A percentile compares a stretch with the other conserved stretches of the same genome.
Conservation (phyloP, 1,140 invertebrate species). For the Asobara japonica region DNA sequence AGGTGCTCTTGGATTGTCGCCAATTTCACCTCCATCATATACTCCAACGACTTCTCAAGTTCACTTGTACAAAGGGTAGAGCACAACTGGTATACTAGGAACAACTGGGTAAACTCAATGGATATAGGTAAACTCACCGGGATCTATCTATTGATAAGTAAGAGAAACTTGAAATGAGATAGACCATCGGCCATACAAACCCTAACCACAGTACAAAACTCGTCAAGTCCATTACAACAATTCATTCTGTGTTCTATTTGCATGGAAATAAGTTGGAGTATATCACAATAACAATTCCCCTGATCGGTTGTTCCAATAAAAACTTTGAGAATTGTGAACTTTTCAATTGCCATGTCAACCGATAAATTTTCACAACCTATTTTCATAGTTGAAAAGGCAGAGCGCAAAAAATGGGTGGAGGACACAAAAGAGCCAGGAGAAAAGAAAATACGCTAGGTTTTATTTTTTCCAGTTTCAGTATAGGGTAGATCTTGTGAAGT, state of each 20-base stretch:
- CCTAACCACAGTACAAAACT: background rate
- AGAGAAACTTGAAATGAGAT: background rate
- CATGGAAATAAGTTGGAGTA: background rate
- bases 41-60: constrained; percentile 39
- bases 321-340: background rate
- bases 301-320: background rate
- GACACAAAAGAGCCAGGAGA: background rate
- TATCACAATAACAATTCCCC: background rate
- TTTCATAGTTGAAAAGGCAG: background rate
- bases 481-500: too few species aligned
- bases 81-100: background rate
- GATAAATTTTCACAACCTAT: background rate
- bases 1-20: constrained; percentile 34
- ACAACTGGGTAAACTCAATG: background rate
- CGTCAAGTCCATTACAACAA: background rate
- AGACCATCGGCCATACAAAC: background rate
- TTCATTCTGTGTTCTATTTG: background rate
- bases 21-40: constrained; percentile 35
- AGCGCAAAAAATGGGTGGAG: background rate
- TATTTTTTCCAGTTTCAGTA: too few species aligned
- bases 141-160: background rate
- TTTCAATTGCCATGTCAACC: background rate
- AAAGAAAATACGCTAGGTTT: too few species aligned
- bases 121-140: background rate
- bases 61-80: constrained; percentile 32